Evolutionary conservation across 2,888 invertebrate species (phyloP).

Genomic region (Netelia fuscicornis): DNA sequence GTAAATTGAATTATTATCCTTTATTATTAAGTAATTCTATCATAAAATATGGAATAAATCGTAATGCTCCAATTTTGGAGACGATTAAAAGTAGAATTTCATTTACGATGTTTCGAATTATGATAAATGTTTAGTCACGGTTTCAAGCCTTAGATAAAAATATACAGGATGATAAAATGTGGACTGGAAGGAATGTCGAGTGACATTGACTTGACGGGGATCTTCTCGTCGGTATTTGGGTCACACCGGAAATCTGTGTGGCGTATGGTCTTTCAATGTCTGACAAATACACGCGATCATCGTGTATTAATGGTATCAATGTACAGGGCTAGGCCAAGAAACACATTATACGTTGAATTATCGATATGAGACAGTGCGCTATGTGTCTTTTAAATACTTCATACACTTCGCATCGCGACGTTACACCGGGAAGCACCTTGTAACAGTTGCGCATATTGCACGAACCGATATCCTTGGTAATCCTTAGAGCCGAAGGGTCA

Average conservation of each 20-base stretch:
- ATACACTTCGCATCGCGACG: neutral
- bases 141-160: neutral
- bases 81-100: no score
- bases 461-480: conserved; percentile 2
- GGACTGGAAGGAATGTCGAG: neutral
- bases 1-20: no score
- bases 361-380: neutral
- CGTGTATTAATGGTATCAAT: conserved; percentile 15
- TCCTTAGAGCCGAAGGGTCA: neutral
- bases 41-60: no score
- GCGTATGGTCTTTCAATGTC: conserved; percentile 38
- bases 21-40: no score
- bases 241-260: conserved; percentile 25
- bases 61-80: no score
- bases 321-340: neutral
- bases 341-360: conserved; percentile 1
- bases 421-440: neutral
- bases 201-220: neutral
- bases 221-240: neutral
- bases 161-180: neutral
- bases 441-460: conserved; percentile 4
- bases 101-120: neutral
- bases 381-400: neutral
- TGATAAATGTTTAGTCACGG: neutral
- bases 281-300: conserved; percentile 26